Conservation (phyloP, 2,797 vertebrate genomes). For the Percopsis omiscomaycus region DNA sequence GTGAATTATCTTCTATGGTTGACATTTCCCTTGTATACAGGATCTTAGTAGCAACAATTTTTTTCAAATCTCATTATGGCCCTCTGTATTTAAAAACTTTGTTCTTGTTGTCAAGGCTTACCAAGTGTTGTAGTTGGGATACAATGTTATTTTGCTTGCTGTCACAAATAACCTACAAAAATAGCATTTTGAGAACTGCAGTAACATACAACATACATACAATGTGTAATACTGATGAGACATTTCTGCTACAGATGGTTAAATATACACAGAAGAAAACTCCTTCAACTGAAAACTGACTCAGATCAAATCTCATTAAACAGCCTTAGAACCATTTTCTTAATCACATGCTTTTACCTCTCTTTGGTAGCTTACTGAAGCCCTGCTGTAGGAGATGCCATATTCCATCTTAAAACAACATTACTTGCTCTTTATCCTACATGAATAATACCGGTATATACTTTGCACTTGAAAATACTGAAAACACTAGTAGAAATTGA, state of each 20-base stretch:
- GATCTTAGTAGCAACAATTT: no score
- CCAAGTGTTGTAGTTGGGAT: no score
- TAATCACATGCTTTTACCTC: conserved; percentile 17
- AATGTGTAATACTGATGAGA: neutral
- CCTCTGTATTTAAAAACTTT: no score
- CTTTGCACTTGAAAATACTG: no score
- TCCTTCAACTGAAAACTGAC: neutral
- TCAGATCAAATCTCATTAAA: conserved; percentile 14
- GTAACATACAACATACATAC: no score
- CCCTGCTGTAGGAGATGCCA: conserved; percentile 1
- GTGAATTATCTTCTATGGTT: no score
- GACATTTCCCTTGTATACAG: no score
- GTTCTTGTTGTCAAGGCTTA: no score
- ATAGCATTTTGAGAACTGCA: no score
- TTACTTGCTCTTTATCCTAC: conserved; percentile 13
- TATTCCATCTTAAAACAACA: conserved; percentile 24
- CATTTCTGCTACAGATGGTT: neutral
- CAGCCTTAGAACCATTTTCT: conserved; percentile 5
- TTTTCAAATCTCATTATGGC: no score
- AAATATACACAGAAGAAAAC: neutral
- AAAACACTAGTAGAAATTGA: neutral
- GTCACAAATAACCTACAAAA: no score
- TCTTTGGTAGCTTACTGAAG: conserved; percentile 1
- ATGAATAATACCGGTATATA: conserved; percentile 3
- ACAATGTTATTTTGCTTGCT: no score